A percentile compares a stretch with the other conserved stretches of the same genome.
phyloP scores from a whole-genome alignment of 2,888 invertebrate genomes.

The Agonopterix subpropinquella region DNA sequence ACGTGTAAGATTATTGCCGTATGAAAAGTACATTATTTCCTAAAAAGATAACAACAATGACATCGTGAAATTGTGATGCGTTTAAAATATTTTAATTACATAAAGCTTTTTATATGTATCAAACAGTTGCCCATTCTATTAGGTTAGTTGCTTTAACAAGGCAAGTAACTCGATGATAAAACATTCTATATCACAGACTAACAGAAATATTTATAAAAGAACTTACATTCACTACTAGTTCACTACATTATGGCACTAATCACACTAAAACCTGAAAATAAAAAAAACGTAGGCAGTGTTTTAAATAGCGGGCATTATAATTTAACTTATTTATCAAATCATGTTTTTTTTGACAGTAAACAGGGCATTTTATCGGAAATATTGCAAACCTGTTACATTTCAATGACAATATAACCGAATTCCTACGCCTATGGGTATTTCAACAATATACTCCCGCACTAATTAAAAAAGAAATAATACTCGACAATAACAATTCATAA shows the following conservation, averaged over 20 bases:
- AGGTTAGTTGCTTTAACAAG: constrained; percentile 34
- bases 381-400: constrained; percentile 57
- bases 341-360: neutral
- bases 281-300: constrained; percentile 47
- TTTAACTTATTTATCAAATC: neutral
- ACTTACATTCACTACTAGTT: constrained; percentile 44
- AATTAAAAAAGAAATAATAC: constrained; percentile 62
- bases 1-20: neutral
- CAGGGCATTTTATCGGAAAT: constrained; percentile 1
- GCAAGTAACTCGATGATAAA: constrained; percentile 54
- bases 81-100: neutral
- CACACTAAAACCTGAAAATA: constrained; percentile 47
- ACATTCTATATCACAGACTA: constrained; percentile 70
- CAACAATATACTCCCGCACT: constrained; percentile 58
- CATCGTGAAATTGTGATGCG: constrained; percentile 1
- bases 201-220: constrained; percentile 52
- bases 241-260: constrained; percentile 66
- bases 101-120: constrained; percentile 12
- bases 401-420: constrained; percentile 68
- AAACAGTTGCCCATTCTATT: constrained; percentile 11
- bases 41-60: neutral
- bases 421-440: constrained; percentile 51
- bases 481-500: constrained; percentile 64
- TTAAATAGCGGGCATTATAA: constrained; percentile 10
- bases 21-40: neutral